These are phyloP conservation scores for Turritopsis dohrnii DNA, from an alignment of 30 jellyfish, hydroid and myxozoan genomes.

Conservation along the genomic window DNA sequence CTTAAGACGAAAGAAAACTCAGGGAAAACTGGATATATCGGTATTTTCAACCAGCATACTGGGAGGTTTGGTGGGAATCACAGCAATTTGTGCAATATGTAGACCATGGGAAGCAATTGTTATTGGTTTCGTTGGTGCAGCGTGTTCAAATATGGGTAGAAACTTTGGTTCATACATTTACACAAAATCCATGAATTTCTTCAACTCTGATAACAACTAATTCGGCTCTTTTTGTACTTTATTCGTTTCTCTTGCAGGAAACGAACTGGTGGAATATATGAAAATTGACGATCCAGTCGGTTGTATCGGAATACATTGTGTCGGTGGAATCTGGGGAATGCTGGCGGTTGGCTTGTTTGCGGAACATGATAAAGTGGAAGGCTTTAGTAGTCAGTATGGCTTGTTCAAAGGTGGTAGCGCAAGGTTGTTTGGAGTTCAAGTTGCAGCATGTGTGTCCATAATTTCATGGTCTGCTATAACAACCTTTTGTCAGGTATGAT, in stretches of 20 bases:
- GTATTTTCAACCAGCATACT: constrained; percentile 19
- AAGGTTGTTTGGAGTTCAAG: constrained; percentile 19
- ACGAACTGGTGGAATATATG: constrained; percentile 45
- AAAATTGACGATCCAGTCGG: constrained; percentile 31
- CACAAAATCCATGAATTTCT: too few relatives aligned
- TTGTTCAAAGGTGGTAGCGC: constrained; percentile 32
- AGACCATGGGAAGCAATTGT: constrained; percentile 41
- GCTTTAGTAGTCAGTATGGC: constrained; percentile 18
- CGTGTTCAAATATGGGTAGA: not conserved
- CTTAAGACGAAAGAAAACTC: constrained; percentile 7
- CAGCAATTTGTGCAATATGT: constrained; percentile 40
- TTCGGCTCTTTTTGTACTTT: too few relatives aligned
- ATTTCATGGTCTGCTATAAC: constrained; percentile 30
- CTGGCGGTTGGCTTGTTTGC: constrained; percentile 27
- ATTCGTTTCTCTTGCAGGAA: constrained; percentile 30
- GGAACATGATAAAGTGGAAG: not conserved
- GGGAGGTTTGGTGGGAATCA: constrained; percentile 34
- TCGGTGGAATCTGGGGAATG: constrained; percentile 30
- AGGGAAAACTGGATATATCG: constrained; percentile 46
- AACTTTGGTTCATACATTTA: not conserved
- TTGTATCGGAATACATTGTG: constrained; percentile 4
- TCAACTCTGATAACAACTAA: too few relatives aligned
- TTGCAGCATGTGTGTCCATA: not conserved
- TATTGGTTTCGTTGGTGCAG: constrained; percentile 26
- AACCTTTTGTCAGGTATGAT: constrained; percentile 24